Conservation (phyloP, 2,888 invertebrate species). For the Chirona hameri region DNA sequence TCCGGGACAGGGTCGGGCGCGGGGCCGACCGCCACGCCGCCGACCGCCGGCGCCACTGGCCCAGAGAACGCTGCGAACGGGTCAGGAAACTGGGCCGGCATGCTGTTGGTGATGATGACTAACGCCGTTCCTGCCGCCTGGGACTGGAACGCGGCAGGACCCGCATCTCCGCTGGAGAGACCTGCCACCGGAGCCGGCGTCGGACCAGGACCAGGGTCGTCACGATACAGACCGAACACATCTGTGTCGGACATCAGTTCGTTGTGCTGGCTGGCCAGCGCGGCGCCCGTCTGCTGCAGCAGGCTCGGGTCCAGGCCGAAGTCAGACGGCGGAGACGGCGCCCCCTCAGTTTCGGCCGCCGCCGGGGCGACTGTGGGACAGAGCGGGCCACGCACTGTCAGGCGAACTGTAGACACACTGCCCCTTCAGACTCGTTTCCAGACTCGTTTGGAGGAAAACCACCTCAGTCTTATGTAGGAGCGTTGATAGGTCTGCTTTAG, state of each 20-base stretch:
- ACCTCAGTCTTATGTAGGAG: too few species aligned
- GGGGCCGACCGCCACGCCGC: too few species aligned
- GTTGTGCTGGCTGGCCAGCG: neutral
- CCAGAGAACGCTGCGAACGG: too few species aligned
- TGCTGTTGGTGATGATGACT: neutral
- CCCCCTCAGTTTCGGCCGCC: neutral
- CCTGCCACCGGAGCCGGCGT: neutral
- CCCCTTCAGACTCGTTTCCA: too few species aligned
- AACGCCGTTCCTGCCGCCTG: neutral
- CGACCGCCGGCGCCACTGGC: too few species aligned
- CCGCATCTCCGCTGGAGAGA: neutral
- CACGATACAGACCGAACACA: neutral
- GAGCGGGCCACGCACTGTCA: too few species aligned
- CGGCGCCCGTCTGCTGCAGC: neutral
- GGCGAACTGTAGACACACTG: too few species aligned
- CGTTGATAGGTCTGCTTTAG: too few species aligned
- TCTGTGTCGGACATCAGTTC: neutral
- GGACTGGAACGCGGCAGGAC: too few species aligned
- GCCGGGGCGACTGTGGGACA: neutral
- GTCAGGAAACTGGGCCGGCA: neutral
- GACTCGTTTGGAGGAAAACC: too few species aligned
- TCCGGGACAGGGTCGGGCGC: too few species aligned
- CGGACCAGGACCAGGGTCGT: neutral
- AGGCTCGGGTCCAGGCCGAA: neutral
- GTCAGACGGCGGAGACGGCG: neutral